phyloP scores from a whole-genome alignment of 2,113 vertebrate genomes.

The Zapus hudsonius region DNA sequence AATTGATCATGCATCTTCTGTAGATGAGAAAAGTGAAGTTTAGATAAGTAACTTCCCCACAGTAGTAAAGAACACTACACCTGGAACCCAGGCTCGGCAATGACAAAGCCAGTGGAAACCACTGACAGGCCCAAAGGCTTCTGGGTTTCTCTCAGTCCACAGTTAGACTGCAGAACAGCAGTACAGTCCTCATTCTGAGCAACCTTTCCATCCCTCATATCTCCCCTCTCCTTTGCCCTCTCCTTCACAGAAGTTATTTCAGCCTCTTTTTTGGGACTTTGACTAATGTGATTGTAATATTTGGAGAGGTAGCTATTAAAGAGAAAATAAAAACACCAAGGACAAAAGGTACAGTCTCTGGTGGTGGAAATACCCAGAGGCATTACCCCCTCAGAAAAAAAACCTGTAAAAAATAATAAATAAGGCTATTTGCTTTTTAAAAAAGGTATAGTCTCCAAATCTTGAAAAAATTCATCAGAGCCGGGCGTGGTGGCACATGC shows the following conservation, averaged over 20 bases:
- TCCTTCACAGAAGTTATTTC: not conserved
- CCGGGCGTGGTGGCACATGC: too few relatives aligned
- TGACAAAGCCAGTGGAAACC: not conserved
- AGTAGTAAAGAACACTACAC: not conserved
- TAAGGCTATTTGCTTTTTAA: too few relatives aligned
- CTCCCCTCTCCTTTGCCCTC: not conserved
- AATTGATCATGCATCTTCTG: not conserved
- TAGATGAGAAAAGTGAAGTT: not conserved
- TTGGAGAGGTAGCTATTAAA: not conserved
- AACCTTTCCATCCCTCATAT: too few relatives aligned
- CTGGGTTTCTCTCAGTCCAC: not conserved
- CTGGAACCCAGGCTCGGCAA: not conserved
- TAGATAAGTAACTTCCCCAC: not conserved
- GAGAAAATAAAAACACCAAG: not conserved
- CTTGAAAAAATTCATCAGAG: too few relatives aligned
- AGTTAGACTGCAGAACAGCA: not conserved
- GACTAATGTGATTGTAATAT: not conserved
- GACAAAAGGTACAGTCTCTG: not conserved
- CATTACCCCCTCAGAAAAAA: too few relatives aligned
- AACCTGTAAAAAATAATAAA: too few relatives aligned
- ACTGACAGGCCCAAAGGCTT: not conserved
- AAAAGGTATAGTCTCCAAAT: not conserved
- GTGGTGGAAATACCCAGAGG: too few relatives aligned
- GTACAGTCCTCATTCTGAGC: rapidly evolving
- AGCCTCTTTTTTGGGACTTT: not conserved